Evolutionary conservation across 2,113 vertebrate species (phyloP).

Genomic region (Pao palembangensis): DNA sequence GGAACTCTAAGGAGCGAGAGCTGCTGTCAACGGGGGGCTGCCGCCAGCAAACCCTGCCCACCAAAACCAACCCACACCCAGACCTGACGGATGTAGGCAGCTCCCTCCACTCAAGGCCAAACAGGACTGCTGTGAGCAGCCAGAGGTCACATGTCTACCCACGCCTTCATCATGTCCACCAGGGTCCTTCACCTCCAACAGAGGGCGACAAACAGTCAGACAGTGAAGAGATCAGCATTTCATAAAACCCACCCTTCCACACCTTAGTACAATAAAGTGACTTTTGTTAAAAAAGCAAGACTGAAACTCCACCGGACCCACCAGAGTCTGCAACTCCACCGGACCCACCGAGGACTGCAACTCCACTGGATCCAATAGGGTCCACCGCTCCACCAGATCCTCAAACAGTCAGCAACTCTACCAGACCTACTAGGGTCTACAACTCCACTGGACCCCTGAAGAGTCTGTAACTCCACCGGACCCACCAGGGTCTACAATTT

Average conservation of each 20-base stretch:
- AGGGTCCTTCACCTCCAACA: conserved; percentile 66
- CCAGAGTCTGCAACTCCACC: too few species aligned
- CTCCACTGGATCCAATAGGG: too few species aligned
- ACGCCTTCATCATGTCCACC: conserved; percentile 7
- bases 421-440: too few species aligned
- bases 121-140: conserved; percentile 61
- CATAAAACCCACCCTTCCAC: conserved; percentile 60
- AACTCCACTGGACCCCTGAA: too few species aligned
- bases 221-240: conserved; percentile 90
- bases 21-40: conserved; percentile 92
- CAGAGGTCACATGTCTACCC: conserved; percentile 54
- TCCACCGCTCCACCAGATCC: too few species aligned
- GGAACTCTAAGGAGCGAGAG: conserved; percentile 97
- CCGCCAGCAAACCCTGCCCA: conserved; percentile 94
- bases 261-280: background rate
- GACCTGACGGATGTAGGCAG: conserved; percentile 94
- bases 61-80: conserved; percentile 94
- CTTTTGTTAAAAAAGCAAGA: too few species aligned
- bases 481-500: background rate
- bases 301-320: too few species aligned
- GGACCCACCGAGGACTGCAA: too few species aligned
- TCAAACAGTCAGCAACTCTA: too few species aligned
- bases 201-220: conserved; percentile 87
- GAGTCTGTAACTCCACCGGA: too few species aligned
- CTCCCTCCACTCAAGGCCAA: conserved; percentile 68